Percentiles rank a stretch among this genome's conserved stretches.
Evolutionary conservation across 2,113 vertebrate species (phyloP).

Genomic region (Solea solea): DNA sequence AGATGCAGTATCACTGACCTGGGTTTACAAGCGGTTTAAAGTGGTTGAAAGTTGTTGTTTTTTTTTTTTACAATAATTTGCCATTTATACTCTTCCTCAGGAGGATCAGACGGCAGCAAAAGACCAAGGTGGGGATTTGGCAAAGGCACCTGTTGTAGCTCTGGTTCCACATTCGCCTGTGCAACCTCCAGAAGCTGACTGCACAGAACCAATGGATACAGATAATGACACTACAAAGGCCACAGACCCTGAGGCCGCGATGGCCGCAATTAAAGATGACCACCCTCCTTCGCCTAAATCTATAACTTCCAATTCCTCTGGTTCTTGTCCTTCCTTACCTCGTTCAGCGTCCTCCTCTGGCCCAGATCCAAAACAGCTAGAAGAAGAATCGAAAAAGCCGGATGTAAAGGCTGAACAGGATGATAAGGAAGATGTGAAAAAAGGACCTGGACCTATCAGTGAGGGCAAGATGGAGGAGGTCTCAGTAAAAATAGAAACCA

Average conservation of each 20-base stretch:
- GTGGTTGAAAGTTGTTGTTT: neutral
- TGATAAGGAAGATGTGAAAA: slow-evolving; percentile 45
- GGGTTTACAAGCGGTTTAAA: neutral
- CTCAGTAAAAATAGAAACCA: slow-evolving; percentile 49
- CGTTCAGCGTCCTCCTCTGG: slow-evolving; percentile 26
- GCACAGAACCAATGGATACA: slow-evolving; percentile 64
- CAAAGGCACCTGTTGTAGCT: slow-evolving; percentile 43
- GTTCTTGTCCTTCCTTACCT: slow-evolving; percentile 31
- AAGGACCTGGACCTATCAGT: slow-evolving; percentile 16
- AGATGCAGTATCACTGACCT: neutral
- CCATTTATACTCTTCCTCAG: slow-evolving; percentile 40
- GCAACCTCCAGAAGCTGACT: slow-evolving; percentile 32
- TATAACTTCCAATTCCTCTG: slow-evolving; percentile 52
- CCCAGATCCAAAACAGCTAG: slow-evolving; percentile 21
- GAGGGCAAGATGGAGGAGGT: slow-evolving; percentile 59
- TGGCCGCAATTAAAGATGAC: slow-evolving; percentile 41
- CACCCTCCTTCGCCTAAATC: slow-evolving; percentile 54
- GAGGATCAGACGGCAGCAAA: slow-evolving; percentile 29
- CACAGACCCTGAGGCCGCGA: slow-evolving; percentile 70
- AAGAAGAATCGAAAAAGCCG: slow-evolving; percentile 57
- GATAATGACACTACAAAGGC: slow-evolving; percentile 80
- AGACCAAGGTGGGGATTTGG: slow-evolving; percentile 28
- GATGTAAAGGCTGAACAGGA: slow-evolving; percentile 28
- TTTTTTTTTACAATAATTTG: neutral
- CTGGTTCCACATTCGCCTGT: slow-evolving; percentile 29